phyloP scores from a whole-genome alignment of 2,797 vertebrate genomes.

The Urosaurus nigricauda region DNA sequence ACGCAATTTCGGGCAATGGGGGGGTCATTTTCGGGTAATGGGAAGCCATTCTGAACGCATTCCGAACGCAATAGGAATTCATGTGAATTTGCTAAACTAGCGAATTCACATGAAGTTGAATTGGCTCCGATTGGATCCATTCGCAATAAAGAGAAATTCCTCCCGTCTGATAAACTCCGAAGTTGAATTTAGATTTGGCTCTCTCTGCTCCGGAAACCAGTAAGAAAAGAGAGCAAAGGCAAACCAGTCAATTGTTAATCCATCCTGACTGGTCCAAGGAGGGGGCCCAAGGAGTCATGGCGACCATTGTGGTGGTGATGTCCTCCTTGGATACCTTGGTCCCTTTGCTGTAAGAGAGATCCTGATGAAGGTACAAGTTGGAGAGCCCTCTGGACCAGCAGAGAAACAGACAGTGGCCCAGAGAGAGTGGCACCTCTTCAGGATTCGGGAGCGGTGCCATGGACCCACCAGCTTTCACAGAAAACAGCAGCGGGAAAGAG shows the following conservation, averaged over 20 bases:
- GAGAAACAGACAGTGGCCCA: not conserved
- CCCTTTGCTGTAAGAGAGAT: not conserved
- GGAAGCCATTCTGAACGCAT: too few relatives aligned
- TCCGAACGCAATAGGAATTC: too few relatives aligned
- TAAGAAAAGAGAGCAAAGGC: not conserved
- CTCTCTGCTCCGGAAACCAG: too few relatives aligned
- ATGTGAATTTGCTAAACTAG: too few relatives aligned
- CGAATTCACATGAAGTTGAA: too few relatives aligned
- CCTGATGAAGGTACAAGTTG: not conserved
- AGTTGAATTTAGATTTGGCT: too few relatives aligned
- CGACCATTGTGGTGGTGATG: conserved; percentile 26
- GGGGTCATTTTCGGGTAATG: too few relatives aligned
- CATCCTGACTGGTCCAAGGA: not conserved
- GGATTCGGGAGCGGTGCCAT: not conserved
- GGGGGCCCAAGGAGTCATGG: not conserved
- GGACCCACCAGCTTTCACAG: not conserved
- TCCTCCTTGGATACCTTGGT: not conserved
- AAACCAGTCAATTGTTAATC: not conserved
- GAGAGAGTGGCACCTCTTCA: not conserved
- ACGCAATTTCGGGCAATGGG: too few relatives aligned
- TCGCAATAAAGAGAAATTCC: too few relatives aligned
- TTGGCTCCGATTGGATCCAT: too few relatives aligned
- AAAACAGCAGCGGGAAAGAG: fast-evolving
- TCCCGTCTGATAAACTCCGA: too few relatives aligned
- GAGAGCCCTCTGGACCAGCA: not conserved